phyloP scores from a whole-genome alignment of 2,888 invertebrate species.

The Heteromurus nitidus region DNA sequence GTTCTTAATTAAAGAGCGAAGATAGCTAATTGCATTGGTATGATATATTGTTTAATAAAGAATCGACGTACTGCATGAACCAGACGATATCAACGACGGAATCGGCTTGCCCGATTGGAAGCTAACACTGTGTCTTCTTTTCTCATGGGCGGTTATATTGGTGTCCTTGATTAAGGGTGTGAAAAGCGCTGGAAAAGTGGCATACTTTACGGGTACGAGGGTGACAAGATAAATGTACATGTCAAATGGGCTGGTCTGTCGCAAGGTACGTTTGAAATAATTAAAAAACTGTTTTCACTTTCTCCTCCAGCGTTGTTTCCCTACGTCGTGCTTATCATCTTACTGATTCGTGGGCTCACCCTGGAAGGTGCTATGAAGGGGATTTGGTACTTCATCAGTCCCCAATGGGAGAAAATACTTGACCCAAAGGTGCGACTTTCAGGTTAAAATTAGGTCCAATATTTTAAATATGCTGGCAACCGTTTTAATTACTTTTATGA shows the following conservation, averaged over 20 bases:
- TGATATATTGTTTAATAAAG: too few relatives aligned
- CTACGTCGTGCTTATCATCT: conserved; percentile 77
- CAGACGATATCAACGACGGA: conserved; percentile 77
- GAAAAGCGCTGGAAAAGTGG: conserved; percentile 81
- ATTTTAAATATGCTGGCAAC: too few relatives aligned
- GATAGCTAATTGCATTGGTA: too few relatives aligned
- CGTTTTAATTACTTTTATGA: not conserved
- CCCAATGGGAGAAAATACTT: conserved; percentile 85
- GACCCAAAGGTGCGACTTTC: conserved; percentile 80
- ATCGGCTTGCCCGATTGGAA: conserved; percentile 78
- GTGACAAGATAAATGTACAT: too few relatives aligned
- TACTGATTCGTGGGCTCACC: conserved; percentile 79
- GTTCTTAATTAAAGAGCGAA: too few relatives aligned
- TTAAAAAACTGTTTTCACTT: too few relatives aligned
- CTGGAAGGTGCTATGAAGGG: conserved; percentile 84
- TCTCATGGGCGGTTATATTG: conserved; percentile 83
- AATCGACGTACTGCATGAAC: conserved; percentile 78
- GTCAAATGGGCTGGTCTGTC: too few relatives aligned
- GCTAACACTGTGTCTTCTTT: conserved; percentile 77
- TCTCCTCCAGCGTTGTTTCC: conserved; percentile 84
- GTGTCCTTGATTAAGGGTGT: conserved; percentile 84
- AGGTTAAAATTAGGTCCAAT: too few relatives aligned
- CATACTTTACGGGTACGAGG: not conserved
- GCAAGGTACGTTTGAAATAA: too few relatives aligned
- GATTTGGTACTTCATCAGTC: conserved; percentile 86